phyloP scores from a whole-genome alignment of 2,888 invertebrate species.

The Sericinus montela region DNA sequence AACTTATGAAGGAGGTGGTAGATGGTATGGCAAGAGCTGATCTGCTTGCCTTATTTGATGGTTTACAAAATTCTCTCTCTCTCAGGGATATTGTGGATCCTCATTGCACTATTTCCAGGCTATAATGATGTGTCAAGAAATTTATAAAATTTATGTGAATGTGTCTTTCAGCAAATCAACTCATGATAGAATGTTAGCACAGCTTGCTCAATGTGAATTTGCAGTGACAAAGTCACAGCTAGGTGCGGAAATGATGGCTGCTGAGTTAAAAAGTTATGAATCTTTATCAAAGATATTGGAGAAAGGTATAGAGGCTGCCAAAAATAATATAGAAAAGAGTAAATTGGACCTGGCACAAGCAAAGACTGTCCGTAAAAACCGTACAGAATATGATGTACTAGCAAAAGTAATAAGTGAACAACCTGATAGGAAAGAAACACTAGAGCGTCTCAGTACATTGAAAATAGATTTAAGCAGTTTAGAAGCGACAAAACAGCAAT shows the following conservation, averaged over 20 bases:
- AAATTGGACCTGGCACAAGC: slow-evolving; percentile 90
- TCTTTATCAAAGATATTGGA: slow-evolving; percentile 87
- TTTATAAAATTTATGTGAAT: no score
- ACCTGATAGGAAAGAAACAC: slow-evolving; percentile 91
- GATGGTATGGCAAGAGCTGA: no score
- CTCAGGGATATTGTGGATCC: no score
- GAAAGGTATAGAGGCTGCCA: slow-evolving; percentile 87
- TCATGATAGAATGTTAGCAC: slow-evolving; percentile 89
- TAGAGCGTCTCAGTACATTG: slow-evolving; percentile 82
- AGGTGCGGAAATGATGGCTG: slow-evolving; percentile 89
- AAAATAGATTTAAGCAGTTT: slow-evolving; percentile 86
- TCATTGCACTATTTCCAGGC: no score
- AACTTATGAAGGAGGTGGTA: no score
- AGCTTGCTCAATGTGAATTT: slow-evolving; percentile 92
- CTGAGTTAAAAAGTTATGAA: slow-evolving; percentile 90
- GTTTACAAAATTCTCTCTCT: no score
- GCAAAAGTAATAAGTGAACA: slow-evolving; percentile 95
- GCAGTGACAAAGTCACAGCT: slow-evolving; percentile 90
- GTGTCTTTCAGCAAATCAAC: slow-evolving; percentile 82
- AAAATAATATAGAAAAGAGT: slow-evolving; percentile 88
- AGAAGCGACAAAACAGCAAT: slow-evolving; percentile 83
- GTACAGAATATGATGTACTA: slow-evolving; percentile 95
- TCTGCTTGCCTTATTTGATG: not conserved
- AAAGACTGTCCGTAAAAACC: slow-evolving; percentile 91
- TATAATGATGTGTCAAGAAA: no score